These are phyloP conservation scores for Lasius fuliginosus DNA, from an alignment of 2,888 invertebrate genomes.

Conservation along the genomic window DNA sequence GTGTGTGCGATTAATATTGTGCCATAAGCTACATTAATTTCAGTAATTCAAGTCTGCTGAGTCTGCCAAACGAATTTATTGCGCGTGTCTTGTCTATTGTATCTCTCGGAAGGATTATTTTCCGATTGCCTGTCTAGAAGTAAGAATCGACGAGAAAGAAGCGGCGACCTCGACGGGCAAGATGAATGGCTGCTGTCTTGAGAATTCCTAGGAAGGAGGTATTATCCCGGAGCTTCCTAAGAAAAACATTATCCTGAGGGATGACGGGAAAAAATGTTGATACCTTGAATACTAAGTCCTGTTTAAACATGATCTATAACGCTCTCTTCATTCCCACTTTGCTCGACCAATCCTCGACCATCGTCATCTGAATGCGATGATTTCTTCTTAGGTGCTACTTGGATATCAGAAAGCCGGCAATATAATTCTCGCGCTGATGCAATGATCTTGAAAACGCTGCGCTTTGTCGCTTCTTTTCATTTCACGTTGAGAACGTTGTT, in stretches of 20 bases:
- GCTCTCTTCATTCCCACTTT: constrained; percentile 66
- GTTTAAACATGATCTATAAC: constrained; percentile 76
- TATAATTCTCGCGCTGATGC: constrained; percentile 34
- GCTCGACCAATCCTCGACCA: constrained; percentile 33
- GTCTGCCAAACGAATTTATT: constrained; percentile 40
- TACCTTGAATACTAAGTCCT: constrained; percentile 75
- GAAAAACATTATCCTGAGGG: constrained; percentile 80
- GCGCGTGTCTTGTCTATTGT: constrained; percentile 31
- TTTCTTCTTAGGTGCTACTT: constrained; percentile 42
- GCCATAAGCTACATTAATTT: not conserved
- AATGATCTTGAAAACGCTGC: constrained; percentile 30
- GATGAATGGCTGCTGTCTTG: constrained; percentile 69
- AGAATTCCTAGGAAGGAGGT: constrained; percentile 61
- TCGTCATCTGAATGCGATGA: constrained; percentile 14
- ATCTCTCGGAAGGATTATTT: constrained; percentile 47
- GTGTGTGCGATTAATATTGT: constrained; percentile 2
- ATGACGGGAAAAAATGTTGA: constrained; percentile 73
- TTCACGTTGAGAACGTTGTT: not conserved
- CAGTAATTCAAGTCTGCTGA: not conserved
- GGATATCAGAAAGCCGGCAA: constrained; percentile 40
- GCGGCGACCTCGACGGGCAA: constrained; percentile 58
- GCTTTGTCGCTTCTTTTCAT: constrained; percentile 15
- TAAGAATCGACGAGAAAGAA: constrained; percentile 59
- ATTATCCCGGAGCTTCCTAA: constrained; percentile 73
- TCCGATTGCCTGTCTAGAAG: constrained; percentile 47